Evolutionary conservation across 2,113 vertebrate genomes (phyloP).

Genomic region (Dasyprocta punctata): DNA sequence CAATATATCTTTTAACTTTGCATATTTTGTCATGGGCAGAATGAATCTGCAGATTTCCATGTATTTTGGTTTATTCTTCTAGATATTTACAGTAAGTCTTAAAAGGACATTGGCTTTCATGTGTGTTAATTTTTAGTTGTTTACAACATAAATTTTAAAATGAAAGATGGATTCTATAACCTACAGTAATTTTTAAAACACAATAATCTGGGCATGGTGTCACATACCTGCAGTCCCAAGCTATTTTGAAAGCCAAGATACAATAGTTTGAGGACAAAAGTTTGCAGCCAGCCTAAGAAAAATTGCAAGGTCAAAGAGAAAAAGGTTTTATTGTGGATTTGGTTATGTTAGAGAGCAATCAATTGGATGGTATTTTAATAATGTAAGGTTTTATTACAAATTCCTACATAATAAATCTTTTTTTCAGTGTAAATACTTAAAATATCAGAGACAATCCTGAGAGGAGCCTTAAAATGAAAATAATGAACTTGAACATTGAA

Average conservation of each 20-base stretch:
- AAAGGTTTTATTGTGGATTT: not conserved
- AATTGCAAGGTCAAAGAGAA: not conserved
- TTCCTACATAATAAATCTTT: not conserved
- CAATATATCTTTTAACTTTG: not conserved
- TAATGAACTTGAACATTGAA: not conserved
- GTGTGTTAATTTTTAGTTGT: not conserved
- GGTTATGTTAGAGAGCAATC: not conserved
- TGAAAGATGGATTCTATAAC: not conserved
- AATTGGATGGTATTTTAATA: not conserved
- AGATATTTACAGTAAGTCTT: not conserved
- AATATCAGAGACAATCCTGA: not conserved
- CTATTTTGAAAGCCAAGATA: not conserved
- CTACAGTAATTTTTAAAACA: not conserved
- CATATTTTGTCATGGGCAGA: not conserved
- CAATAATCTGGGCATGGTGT: not conserved
- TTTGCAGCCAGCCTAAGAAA: too few relatives aligned
- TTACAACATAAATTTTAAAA: not conserved
- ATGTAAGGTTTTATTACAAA: not conserved
- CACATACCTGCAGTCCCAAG: accelerated
- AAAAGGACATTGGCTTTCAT: not conserved
- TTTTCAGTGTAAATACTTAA: not conserved
- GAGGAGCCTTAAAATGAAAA: not conserved
- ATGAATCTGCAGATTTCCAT: not conserved
- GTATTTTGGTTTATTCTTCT: not conserved
- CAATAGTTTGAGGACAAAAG: too few relatives aligned